Base-by-base conservation (phyloP, 2,113 vertebrate genomes). In the Saccopteryx bilineata region DNA sequence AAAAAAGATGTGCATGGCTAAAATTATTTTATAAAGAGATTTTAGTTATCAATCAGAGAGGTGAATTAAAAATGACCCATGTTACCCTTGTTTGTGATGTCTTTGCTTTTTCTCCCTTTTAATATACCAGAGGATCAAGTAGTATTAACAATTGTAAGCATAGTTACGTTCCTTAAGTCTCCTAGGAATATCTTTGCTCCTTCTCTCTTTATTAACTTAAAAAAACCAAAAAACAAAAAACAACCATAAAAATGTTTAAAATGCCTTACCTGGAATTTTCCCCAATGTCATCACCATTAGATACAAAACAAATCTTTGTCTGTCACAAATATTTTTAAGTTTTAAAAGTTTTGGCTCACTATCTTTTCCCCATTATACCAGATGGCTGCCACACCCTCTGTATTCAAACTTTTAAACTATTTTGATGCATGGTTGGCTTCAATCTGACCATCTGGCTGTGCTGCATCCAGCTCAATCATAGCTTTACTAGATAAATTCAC, bases 101-200 rank as follows among this genome's bases (percentile, higher is more conserved):
- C 19, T 56, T 80, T 78, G 17, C 33, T 31, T 26, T 80, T 85
- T 81, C 61, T 9, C 2, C 15, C 1, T 93, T 87, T 93, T 79
- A 90, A 78, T 87, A 46, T 71, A 79, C 76, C 6, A 66, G 21
- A 81, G 33, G 39, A 87, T 72, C 33, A 74, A 85, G 26, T 71
- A 58, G 50, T 91, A 91, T 87, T 94, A 91, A 78, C 54, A 79
- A 72, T 46, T 83, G 46, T 65, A 82, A 71, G 15, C 63, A 68
- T 33, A 66, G n/a, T 81, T 61, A 48, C 61, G 11, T 28, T 52
- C 52, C 56, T 58, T 65, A 83, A 66, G n/a, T 87, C 74, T 90
- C 85, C 46, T 66, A 79, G 48, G 39, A 87, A 65, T 83, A 83
- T 48, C 9, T 66, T 90, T 66, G 24, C 8, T 78, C 9, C 54